phyloP scores from a whole-genome alignment of 2,888 invertebrate genomes.

The Neoaliturus tenellus region DNA sequence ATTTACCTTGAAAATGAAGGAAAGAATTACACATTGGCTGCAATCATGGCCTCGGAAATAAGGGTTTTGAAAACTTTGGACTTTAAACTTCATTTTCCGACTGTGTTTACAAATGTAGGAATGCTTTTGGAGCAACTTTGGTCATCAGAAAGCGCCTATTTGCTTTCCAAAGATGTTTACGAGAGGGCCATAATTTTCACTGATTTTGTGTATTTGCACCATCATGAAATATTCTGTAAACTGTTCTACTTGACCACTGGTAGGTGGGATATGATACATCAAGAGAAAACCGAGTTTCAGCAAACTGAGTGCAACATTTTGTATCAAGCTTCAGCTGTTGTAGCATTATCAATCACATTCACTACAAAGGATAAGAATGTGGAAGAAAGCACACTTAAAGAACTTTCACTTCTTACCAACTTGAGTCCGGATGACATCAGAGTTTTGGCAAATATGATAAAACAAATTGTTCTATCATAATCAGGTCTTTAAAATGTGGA shows the following conservation, averaged over 20 bases:
- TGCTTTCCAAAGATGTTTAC: background rate
- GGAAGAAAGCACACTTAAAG: background rate
- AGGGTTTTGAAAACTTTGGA: conserved; percentile 8
- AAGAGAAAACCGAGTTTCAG: background rate
- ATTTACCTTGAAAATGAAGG: background rate
- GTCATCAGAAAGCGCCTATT: background rate
- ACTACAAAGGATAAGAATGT: background rate
- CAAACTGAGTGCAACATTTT: background rate
- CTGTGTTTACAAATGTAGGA: background rate
- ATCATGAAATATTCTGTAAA: conserved; percentile 9
- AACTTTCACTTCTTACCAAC: background rate
- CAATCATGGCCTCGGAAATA: conserved; percentile 9
- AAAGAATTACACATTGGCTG: background rate
- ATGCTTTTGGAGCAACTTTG: background rate
- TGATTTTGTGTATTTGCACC: conserved; percentile 4
- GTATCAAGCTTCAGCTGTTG: conserved; percentile 13
- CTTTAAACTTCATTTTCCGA: background rate
- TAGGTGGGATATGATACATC: background rate
- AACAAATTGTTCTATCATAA: conserved; percentile 4
- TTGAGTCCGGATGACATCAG: background rate
- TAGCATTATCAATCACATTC: background rate
- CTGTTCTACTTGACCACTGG: conserved; percentile 12
- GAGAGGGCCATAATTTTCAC: background rate
- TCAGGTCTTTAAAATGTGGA: too few relatives aligned
- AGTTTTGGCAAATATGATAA: background rate